A percentile compares a stretch with the other conserved stretches of the same genome.
Conservation (phyloP, 1,140 invertebrate genomes). For the Heterodera schachtii region DNA sequence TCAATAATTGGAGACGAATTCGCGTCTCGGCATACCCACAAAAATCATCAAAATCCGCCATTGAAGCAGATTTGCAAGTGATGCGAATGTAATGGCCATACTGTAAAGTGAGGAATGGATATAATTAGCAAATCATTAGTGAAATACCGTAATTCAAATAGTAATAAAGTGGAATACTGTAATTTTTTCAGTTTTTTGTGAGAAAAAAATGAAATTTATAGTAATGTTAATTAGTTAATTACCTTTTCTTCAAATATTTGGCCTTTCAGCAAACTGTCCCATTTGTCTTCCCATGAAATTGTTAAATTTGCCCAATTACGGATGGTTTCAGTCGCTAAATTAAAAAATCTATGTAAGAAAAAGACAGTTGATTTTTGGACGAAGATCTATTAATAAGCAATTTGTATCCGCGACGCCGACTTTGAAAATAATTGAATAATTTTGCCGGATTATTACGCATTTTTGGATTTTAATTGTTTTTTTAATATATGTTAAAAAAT, state of each 20-base stretch:
- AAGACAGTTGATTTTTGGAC: too few species aligned
- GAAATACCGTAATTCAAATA: too few species aligned
- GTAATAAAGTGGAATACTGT: too few species aligned
- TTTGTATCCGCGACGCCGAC: too few species aligned
- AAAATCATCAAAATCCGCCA: constrained; percentile 12
- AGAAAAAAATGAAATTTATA: too few species aligned
- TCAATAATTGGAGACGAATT: constrained; percentile 12
- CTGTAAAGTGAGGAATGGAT: too few species aligned
- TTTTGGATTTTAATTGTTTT: background rate
- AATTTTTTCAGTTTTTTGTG: too few species aligned
- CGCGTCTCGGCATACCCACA: constrained; percentile 15
- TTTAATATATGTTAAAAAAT: background rate
- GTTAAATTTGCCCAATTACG: background rate
- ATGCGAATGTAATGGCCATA: constrained; percentile 1
- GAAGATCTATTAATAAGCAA: too few species aligned
- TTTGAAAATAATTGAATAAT: too few species aligned
- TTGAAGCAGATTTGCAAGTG: background rate
- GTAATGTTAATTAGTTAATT: background rate
- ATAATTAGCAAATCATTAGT: too few species aligned
- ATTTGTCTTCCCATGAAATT: background rate
- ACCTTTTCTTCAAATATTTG: constrained; percentile 19
- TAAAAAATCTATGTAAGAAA: too few species aligned
- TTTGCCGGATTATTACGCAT: too few species aligned
- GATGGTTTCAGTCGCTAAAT: background rate
- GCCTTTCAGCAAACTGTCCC: background rate